These are phyloP conservation scores for Sus cebifrons DNA, from an alignment of 2,797 vertebrate genomes.

Conservation along the genomic window DNA sequence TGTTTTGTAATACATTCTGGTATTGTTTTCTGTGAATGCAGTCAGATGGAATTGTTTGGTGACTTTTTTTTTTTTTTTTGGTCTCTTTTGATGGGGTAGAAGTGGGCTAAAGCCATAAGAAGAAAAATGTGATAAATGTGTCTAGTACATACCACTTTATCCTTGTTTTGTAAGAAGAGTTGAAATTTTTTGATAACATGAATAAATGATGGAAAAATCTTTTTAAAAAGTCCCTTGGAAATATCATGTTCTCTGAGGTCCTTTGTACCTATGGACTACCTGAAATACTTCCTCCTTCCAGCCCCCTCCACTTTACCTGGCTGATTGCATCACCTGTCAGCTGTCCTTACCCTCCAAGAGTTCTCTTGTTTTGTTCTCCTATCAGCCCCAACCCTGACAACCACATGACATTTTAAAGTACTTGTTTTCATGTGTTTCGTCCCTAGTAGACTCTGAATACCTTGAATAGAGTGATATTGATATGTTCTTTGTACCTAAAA, in stretches of 20 bases:
- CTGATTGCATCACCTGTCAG: too few relatives aligned
- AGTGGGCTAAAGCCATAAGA: constrained; percentile 93
- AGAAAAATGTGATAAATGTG: constrained; percentile 91
- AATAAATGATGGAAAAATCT: constrained; percentile 91
- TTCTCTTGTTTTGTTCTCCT: neutral
- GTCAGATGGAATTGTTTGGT: constrained; percentile 89
- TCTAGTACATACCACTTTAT: constrained; percentile 91
- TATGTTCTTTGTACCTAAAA: neutral
- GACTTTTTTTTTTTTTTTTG: constrained; percentile 80
- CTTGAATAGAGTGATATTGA: neutral
- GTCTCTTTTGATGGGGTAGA: constrained; percentile 85
- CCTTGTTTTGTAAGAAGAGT: constrained; percentile 93
- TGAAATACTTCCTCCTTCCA: neutral
- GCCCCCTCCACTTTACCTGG: neutral
- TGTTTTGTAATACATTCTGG: constrained; percentile 89
- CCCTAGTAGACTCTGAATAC: neutral
- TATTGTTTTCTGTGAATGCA: constrained; percentile 91
- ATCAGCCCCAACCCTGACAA: neutral
- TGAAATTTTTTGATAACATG: constrained; percentile 96
- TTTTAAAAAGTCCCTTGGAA: neutral
- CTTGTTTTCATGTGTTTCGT: neutral
- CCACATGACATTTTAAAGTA: neutral
- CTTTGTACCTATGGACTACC: neutral
- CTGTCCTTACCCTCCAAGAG: neutral
- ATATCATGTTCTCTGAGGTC: neutral